phyloP scores from a whole-genome alignment of 2,888 invertebrate genomes.

The Epinotia ramella region DNA sequence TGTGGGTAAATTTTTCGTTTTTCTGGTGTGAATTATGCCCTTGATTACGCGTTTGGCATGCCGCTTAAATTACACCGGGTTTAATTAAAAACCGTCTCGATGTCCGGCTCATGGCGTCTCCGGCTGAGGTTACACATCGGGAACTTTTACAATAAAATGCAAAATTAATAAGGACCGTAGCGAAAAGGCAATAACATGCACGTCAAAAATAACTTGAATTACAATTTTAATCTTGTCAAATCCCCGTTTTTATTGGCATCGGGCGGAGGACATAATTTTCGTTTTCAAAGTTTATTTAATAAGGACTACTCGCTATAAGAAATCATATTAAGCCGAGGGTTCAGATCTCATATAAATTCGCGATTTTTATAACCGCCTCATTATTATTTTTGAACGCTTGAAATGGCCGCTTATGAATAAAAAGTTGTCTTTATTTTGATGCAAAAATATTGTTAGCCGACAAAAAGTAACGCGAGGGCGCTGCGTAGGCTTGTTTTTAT shows the following conservation, averaged over 20 bases:
- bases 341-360: slow-evolving; percentile 75
- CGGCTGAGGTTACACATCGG: slow-evolving; percentile 58
- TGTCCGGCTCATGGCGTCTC: slow-evolving; percentile 63
- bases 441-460: slow-evolving; percentile 76
- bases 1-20: slow-evolving; percentile 40
- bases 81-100: slow-evolving; percentile 56
- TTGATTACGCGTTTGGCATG: slow-evolving; percentile 51
- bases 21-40: slow-evolving; percentile 46
- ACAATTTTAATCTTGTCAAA: slow-evolving; percentile 85
- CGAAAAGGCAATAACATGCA: slow-evolving; percentile 81
- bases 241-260: slow-evolving; percentile 82
- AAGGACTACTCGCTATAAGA: slow-evolving; percentile 77
- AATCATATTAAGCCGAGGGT: slow-evolving; percentile 74
- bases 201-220: slow-evolving; percentile 82
- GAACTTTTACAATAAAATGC: slow-evolving; percentile 57
- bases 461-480: slow-evolving; percentile 61
- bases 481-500: slow-evolving; percentile 55
- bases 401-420: slow-evolving; percentile 79
- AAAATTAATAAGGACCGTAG: slow-evolving; percentile 65
- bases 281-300: slow-evolving; percentile 82
- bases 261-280: slow-evolving; percentile 77
- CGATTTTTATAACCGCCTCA: slow-evolving; percentile 80
- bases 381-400: slow-evolving; percentile 78
- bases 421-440: slow-evolving; percentile 77
- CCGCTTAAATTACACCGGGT: slow-evolving; percentile 48